Conservation (phyloP, 1,140 invertebrate genomes). For the Drosophila parvula region DNA sequence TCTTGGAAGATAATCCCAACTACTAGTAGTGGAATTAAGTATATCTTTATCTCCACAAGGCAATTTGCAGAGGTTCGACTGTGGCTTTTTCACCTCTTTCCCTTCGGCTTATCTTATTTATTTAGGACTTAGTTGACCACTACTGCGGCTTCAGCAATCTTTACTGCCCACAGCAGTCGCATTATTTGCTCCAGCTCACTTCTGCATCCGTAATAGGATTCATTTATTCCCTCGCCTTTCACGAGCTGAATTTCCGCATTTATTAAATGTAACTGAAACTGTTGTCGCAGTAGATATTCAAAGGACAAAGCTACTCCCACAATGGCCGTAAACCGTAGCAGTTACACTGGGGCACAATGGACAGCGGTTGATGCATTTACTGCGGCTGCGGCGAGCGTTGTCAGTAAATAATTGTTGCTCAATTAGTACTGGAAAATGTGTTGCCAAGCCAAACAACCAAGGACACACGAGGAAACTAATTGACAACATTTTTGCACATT, state of each 20-base stretch:
- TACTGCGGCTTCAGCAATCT: constrained; percentile 29
- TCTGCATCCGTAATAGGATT: constrained; percentile 30
- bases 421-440: constrained; percentile 19
- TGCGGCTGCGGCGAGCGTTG: constrained; percentile 13
- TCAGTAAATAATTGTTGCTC: constrained; percentile 32
- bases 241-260: constrained; percentile 13
- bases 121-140: constrained; percentile 39
- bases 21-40: not conserved
- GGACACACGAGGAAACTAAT: not conserved
- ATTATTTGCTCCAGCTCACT: constrained; percentile 16
- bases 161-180: constrained; percentile 28
- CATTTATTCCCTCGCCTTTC: constrained; percentile 8
- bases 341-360: constrained; percentile 27
- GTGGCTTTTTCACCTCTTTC: not conserved
- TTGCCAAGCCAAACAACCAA: constrained; percentile 1
- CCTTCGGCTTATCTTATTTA: constrained; percentile 13
- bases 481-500: not conserved
- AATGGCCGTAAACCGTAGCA: constrained; percentile 15
- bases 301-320: constrained; percentile 18
- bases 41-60: not conserved
- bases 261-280: constrained; percentile 34
- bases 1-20: not conserved
- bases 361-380: constrained; percentile 25
- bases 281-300: constrained; percentile 17
- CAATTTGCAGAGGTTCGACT: constrained; percentile 4